phyloP scores from a whole-genome alignment of 2,113 vertebrate species.

The Urocolius indicus region DNA sequence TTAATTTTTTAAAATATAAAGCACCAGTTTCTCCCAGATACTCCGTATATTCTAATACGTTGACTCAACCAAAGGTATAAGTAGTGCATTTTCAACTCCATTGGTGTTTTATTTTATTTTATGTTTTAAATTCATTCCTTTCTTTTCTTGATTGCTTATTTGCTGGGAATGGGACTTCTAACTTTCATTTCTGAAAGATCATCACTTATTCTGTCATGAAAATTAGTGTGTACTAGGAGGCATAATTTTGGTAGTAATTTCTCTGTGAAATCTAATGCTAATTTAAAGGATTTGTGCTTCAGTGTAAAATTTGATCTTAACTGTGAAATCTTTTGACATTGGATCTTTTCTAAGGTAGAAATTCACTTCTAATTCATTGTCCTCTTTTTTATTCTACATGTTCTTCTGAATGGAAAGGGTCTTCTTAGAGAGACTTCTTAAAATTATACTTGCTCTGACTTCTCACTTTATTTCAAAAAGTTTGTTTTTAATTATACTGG shows the following conservation, averaged over 20 bases:
- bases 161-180: neutral
- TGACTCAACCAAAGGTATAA: neutral
- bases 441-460: neutral
- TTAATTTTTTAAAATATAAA: neutral
- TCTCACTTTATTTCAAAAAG: neutral
- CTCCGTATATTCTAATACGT: neutral
- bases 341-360: neutral
- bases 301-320: neutral
- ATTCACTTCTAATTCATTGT: neutral
- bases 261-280: neutral
- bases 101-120: neutral
- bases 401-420: neutral
- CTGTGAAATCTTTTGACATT: neutral
- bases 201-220: neutral
- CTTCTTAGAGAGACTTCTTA: neutral
- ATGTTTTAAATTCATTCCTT: too few relatives aligned
- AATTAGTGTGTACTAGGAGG: neutral
- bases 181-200: conserved; percentile 19
- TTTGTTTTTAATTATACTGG: neutral
- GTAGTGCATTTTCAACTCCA: neutral
- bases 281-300: neutral
- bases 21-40: neutral
- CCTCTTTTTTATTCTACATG: neutral
- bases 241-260: neutral
- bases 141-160: neutral